Conservation (phyloP, 2,113 vertebrate genomes). For the Hippoglossus stenolepis region DNA sequence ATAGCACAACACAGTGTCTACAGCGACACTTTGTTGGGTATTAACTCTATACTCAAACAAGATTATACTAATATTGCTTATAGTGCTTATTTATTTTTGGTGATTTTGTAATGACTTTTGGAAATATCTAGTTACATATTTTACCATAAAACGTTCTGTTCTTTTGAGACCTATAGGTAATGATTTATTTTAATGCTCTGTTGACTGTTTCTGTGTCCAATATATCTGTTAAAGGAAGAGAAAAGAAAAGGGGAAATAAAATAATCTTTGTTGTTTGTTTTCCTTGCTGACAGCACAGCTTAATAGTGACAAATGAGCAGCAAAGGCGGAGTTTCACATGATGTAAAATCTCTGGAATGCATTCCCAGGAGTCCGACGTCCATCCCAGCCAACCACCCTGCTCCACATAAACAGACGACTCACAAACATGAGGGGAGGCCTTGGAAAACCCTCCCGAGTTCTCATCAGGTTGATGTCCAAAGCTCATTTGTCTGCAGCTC, state of each 20-base stretch:
- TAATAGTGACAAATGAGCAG: conserved; percentile 57
- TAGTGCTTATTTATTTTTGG: too few relatives aligned
- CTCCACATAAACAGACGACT: conserved; percentile 45
- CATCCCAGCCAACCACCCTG: conserved; percentile 33
- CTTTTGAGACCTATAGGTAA: not conserved
- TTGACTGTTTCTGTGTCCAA: not conserved
- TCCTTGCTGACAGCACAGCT: conserved; percentile 40
- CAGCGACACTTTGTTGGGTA: not conserved
- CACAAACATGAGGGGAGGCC: conserved; percentile 45
- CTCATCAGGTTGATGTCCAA: conserved; percentile 21
- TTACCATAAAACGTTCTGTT: not conserved
- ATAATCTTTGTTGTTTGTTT: conserved; percentile 49
- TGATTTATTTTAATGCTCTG: too few relatives aligned
- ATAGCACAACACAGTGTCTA: not conserved
- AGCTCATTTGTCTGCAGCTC: conserved; percentile 43
- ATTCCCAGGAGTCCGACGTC: conserved; percentile 64
- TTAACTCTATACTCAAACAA: not conserved
- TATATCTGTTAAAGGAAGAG: conserved; percentile 3
- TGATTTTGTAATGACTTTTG: too few relatives aligned
- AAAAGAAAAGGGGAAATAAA: not conserved
- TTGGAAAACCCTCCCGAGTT: conserved; percentile 34
- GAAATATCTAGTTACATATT: too few relatives aligned
- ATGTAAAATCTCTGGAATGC: conserved; percentile 75
- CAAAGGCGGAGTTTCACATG: conserved; percentile 76
- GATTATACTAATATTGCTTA: too few relatives aligned